Conservation (phyloP, 2,797 vertebrate genomes). For the Gymnoscopelus braueri region DNA sequence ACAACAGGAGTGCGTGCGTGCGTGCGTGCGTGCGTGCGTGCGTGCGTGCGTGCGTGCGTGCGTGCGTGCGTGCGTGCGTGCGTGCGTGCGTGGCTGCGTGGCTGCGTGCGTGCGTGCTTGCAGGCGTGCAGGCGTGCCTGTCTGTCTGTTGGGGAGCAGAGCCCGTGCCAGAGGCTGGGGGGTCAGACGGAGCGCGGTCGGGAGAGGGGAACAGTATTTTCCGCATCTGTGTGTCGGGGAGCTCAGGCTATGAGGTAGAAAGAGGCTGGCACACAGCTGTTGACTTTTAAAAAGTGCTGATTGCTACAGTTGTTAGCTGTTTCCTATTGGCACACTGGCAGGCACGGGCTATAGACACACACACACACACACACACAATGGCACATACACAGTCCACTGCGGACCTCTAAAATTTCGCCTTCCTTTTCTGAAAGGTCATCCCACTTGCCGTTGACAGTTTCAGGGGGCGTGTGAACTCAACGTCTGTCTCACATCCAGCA, state of each 20-base stretch:
- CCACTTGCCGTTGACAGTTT: slow-evolving; percentile 57
- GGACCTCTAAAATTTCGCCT: slow-evolving; percentile 26
- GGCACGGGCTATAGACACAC: slow-evolving; percentile 13
- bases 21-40: slow-evolving; percentile 14
- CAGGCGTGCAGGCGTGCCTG: slow-evolving; percentile 17
- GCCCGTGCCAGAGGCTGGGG: slow-evolving; percentile 1
- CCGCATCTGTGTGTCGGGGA: slow-evolving; percentile 28
- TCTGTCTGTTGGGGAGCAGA: not conserved
- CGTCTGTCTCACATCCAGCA: slow-evolving; percentile 44
- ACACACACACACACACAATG: slow-evolving; percentile 14
- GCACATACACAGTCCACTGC: slow-evolving; percentile 18
- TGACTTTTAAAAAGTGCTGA: slow-evolving; percentile 71
- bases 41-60: slow-evolving; percentile 21
- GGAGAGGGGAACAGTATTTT: slow-evolving; percentile 52
- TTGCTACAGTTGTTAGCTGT: slow-evolving; percentile 66
- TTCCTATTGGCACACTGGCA: slow-evolving; percentile 64
- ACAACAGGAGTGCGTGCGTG: slow-evolving; percentile 9
- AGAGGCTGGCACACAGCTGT: slow-evolving; percentile 53
- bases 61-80: slow-evolving; percentile 12
- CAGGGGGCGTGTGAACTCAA: slow-evolving; percentile 53
- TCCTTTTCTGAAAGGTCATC: slow-evolving; percentile 63
- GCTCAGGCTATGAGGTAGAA: slow-evolving; percentile 14
- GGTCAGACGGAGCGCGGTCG: slow-evolving; percentile 16
- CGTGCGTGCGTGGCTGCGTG: slow-evolving; percentile 19
- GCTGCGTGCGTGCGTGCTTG: slow-evolving; percentile 11